Conservation (phyloP, 2,113 vertebrate genomes). For the Herpetotheres cachinnans region DNA sequence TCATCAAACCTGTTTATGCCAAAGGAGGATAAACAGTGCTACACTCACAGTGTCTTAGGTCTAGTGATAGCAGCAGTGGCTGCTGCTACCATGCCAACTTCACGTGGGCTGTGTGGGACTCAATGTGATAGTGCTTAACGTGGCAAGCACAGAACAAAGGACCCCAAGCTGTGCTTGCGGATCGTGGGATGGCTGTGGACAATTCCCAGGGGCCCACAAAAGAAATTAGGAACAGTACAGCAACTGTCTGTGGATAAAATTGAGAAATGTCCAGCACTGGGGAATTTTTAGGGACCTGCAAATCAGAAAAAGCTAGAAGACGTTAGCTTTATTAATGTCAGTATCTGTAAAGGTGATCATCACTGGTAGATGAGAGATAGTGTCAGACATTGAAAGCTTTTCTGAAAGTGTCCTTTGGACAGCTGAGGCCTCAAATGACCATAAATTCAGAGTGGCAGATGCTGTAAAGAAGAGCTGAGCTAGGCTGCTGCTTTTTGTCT, state of each 20-base stretch:
- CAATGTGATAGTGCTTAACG: neutral
- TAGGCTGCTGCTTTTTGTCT: neutral
- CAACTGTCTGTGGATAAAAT: neutral
- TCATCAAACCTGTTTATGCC: constrained; percentile 12
- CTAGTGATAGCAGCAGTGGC: neutral
- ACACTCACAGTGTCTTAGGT: neutral
- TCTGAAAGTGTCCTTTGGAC: neutral
- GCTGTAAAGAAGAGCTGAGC: neutral
- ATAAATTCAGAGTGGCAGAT: neutral
- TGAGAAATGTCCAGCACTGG: neutral
- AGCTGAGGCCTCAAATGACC: neutral
- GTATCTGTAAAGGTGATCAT: neutral
- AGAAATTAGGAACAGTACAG: neutral
- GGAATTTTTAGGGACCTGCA: neutral
- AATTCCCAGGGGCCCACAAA: neutral
- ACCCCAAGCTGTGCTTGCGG: rapidly evolving
- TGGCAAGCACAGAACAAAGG: neutral
- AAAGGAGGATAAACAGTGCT: neutral
- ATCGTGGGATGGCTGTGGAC: neutral
- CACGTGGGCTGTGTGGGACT: neutral
- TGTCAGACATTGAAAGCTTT: neutral
- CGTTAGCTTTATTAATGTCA: neutral
- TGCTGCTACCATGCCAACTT: neutral
- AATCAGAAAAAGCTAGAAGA: neutral
- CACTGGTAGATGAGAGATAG: neutral